A percentile compares a stretch with the other conserved stretches of the same genome.
These are phyloP conservation scores for Bergia sp. DNA, from an alignment of 92 coral and sea anemone genomes.

Conservation along the genomic window DNA sequence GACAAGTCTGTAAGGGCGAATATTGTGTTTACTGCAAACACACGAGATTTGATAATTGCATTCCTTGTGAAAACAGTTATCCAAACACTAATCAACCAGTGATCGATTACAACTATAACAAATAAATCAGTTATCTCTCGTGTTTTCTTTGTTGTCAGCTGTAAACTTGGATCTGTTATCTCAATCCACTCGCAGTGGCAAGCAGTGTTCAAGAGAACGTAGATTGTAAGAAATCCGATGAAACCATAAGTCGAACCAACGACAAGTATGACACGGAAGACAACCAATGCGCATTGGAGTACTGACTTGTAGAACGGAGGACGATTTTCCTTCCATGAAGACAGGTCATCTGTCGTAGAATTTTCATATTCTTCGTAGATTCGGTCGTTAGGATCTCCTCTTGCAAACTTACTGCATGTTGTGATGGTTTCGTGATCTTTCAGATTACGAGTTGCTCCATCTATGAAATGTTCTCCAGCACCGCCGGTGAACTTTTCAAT, in stretches of 20 bases:
- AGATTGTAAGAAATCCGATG: slow-evolving; percentile 7
- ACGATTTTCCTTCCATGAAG: background rate
- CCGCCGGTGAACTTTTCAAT: slow-evolving; percentile 19
- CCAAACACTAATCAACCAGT: slow-evolving; percentile 32
- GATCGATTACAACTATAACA: background rate
- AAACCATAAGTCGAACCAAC: slow-evolving; percentile 6
- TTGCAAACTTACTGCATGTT: slow-evolving; percentile 10
- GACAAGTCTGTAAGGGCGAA: slow-evolving; percentile 1
- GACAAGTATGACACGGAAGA: background rate
- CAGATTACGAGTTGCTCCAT: background rate
- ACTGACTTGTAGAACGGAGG: slow-evolving; percentile 8
- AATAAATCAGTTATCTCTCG: background rate
- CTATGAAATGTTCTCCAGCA: slow-evolving; percentile 29
- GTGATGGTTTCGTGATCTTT: background rate
- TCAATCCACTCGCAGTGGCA: slow-evolving; percentile 21
- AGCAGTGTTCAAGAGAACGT: slow-evolving; percentile 9
- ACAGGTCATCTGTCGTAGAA: background rate
- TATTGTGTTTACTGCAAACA: slow-evolving; percentile 2
- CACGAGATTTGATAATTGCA: background rate
- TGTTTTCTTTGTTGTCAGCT: background rate
- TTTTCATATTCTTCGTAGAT: slow-evolving; percentile 13
- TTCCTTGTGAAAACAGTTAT: slow-evolving; percentile 21
- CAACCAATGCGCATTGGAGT: background rate
- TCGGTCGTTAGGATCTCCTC: slow-evolving; percentile 13
- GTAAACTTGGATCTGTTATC: slow-evolving; percentile 1